Percentiles rank a stretch among this genome's conserved stretches.
phyloP scores from a whole-genome alignment of 1,140 invertebrate species.

The Sminthurinus signatus region DNA sequence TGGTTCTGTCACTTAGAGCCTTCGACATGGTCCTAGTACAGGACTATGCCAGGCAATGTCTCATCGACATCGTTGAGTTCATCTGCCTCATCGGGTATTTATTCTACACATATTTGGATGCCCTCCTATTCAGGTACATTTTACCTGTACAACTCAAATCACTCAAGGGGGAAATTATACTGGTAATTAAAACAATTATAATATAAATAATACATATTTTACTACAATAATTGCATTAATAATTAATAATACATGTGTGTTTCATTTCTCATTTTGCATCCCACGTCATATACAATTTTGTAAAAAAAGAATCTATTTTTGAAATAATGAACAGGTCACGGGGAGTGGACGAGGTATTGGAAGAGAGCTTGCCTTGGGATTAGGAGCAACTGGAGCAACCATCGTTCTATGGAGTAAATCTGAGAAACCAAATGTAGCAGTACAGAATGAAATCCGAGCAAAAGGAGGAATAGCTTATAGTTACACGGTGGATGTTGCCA shows the following conservation, averaged over 20 bases:
- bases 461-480: conserved; percentile 30
- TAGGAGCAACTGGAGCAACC: conserved; percentile 27
- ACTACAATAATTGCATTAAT: no score
- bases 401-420: conserved; percentile 39
- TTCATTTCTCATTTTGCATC: no score
- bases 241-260: no score
- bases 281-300: no score
- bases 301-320: no score
- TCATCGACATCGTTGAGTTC: background rate
- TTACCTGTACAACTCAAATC: conserved; percentile 8
- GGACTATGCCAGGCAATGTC: no score
- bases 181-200: no score
- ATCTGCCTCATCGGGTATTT: background rate
- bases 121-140: background rate
- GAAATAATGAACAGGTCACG: conserved; percentile 22
- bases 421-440: conserved; percentile 32
- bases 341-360: conserved; percentile 34
- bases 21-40: no score
- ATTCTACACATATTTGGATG: background rate
- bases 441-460: conserved; percentile 24
- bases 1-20: no score
- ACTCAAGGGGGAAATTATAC: conserved; percentile 12
- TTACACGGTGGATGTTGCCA: conserved; percentile 38
- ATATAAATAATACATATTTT: no score
- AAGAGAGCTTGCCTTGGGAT: conserved; percentile 28